Evolutionary conservation across 2,888 invertebrate genomes (phyloP).

Genomic region (Leptinotarsa peninsularis): DNA sequence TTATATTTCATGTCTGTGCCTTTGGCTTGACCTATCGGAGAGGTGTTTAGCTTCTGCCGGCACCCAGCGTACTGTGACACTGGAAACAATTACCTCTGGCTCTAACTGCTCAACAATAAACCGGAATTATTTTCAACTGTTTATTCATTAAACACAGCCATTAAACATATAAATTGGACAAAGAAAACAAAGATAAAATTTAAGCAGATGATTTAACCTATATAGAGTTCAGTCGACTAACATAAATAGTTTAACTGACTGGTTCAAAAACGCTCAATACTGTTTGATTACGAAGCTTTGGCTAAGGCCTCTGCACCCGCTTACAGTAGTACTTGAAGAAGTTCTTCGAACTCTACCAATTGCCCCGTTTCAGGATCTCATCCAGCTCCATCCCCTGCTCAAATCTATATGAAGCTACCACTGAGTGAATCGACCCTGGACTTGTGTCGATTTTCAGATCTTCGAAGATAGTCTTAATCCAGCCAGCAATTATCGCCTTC

Average conservation of each 20-base stretch:
- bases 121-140: not conserved
- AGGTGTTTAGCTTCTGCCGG: constrained; percentile 32
- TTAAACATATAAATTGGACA: not conserved
- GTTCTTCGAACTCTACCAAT: constrained; percentile 35
- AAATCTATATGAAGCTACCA: not conserved
- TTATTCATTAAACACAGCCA: not conserved
- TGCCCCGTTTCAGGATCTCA: constrained; percentile 31
- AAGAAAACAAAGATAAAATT: not conserved
- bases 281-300: not conserved
- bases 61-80: constrained; percentile 27
- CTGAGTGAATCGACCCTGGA: constrained; percentile 6
- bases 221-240: not conserved
- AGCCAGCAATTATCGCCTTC: constrained; percentile 26
- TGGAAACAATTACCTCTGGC: not conserved
- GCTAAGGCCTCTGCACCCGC: not conserved
- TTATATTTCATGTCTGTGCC: constrained; percentile 31
- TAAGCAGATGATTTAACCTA: not conserved
- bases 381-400: not conserved
- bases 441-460: not conserved
- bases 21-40: constrained; percentile 32
- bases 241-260: not conserved
- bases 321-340: constrained; percentile 37
- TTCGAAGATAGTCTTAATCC: constrained; percentile 7
- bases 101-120: not conserved
- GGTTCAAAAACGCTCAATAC: not conserved